Conservation (phyloP, 1,140 invertebrate genomes). For the Eriosoma lanigerum region DNA sequence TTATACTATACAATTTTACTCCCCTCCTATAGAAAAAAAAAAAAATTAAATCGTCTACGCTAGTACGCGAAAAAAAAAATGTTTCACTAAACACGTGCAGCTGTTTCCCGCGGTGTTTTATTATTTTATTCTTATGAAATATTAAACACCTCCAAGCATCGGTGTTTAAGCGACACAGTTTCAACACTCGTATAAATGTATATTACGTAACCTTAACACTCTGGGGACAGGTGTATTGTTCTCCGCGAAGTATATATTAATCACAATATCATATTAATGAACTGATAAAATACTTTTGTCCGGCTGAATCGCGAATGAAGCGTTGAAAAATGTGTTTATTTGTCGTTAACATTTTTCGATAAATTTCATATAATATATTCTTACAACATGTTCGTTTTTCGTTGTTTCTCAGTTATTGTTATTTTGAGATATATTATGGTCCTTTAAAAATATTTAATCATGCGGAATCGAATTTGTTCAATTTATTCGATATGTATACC, state of each 20-base stretch:
- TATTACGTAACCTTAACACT: not conserved
- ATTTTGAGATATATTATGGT: too few relatives aligned
- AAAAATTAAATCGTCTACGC: not conserved
- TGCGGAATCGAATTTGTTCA: too few relatives aligned
- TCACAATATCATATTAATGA: not conserved
- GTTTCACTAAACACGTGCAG: not conserved
- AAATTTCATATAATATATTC: too few relatives aligned
- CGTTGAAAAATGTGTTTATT: not conserved
- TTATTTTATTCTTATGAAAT: constrained; percentile 1
- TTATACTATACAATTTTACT: too few relatives aligned
- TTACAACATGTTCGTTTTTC: too few relatives aligned
- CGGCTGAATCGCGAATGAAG: not conserved
- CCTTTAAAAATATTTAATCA: too few relatives aligned
- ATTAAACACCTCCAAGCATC: constrained; percentile 2
- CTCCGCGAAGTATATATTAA: not conserved
- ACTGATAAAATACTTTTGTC: not conserved
- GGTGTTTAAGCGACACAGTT: not conserved
- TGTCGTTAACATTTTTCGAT: too few relatives aligned
- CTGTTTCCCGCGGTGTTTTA: not conserved
- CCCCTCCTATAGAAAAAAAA: not conserved
- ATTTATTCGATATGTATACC: too few relatives aligned
- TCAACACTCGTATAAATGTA: not conserved
- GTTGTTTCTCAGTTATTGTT: too few relatives aligned
- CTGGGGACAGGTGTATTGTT: constrained; percentile 23
- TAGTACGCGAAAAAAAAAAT: not conserved